Evolutionary conservation across 64 coral and sea anemone species (phyloP).

Genomic region (Orbicella faveolata): DNA sequence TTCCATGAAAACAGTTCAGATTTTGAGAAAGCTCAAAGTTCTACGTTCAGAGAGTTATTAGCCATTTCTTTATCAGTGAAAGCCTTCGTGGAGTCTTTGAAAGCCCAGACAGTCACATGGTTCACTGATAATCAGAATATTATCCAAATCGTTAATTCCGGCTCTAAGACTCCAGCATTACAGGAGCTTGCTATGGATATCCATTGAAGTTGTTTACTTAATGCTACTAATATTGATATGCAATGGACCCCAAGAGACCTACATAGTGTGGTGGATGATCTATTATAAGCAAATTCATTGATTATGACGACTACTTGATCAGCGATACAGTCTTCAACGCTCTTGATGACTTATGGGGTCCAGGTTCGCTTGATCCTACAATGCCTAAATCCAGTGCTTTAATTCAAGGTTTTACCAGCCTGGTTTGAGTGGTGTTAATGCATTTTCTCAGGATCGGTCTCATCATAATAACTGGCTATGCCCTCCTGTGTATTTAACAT

Average conservation of each 20-base stretch:
- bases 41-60: slow-evolving; percentile 14
- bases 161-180: slow-evolving; percentile 30
- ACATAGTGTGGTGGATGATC: slow-evolving; percentile 22
- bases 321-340: slow-evolving; percentile 11
- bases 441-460: slow-evolving; percentile 27
- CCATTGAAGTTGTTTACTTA: slow-evolving; percentile 1
- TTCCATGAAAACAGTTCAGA: slow-evolving; percentile 65
- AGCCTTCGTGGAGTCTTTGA: slow-evolving; percentile 20
- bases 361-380: slow-evolving; percentile 34
- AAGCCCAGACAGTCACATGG: slow-evolving; percentile 24
- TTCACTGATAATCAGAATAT: slow-evolving; percentile 25
- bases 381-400: neutral
- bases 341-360: slow-evolving; percentile 38
- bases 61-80: slow-evolving; percentile 45
- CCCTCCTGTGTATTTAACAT: neutral
- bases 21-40: neutral
- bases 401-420: slow-evolving; percentile 15
- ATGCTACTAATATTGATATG: neutral
- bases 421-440: neutral
- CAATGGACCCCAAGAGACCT: slow-evolving; percentile 33
- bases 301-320: slow-evolving; percentile 41
- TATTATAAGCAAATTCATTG: slow-evolving; percentile 6
- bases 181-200: slow-evolving; percentile 35
- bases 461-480: slow-evolving; percentile 38
- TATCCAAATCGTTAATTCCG: neutral